Evolutionary conservation across 2,888 invertebrate species (phyloP).

Genomic region (Pollenia labialis): DNA sequence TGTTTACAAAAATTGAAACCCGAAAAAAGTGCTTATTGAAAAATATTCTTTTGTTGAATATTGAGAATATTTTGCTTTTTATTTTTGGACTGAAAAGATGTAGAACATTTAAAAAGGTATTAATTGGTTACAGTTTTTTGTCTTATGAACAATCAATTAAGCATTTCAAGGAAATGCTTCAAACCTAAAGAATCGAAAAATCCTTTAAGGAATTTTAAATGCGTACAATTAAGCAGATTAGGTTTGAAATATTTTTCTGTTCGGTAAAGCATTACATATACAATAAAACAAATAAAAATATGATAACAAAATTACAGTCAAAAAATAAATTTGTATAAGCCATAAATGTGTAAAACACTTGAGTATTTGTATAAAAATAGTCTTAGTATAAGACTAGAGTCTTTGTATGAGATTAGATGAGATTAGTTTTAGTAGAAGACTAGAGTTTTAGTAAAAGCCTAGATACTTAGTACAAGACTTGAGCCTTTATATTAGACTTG

Average conservation of each 20-base stretch:
- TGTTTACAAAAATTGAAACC: slow-evolving; percentile 17
- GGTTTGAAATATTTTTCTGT: no score
- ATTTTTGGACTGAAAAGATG: neutral
- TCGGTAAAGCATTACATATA: no score
- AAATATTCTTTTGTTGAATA: neutral
- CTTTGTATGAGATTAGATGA: no score
- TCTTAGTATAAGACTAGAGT: no score
- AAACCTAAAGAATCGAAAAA: neutral
- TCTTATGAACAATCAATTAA: neutral
- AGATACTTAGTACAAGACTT: no score
- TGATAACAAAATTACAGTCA: neutral
- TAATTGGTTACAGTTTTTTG: neutral
- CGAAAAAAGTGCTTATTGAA: neutral
- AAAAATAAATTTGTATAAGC: no score
- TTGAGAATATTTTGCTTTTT: neutral
- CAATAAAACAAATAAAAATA: neutral
- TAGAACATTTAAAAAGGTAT: slow-evolving; percentile 2
- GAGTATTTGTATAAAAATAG: no score
- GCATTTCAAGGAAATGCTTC: neutral
- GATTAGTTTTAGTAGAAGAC: no score
- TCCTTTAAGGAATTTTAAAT: neutral
- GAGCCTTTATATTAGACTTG: no score
- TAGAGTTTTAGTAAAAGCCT: no score
- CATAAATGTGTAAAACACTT: no score
- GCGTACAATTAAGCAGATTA: no score